Conservation (phyloP, 2,888 invertebrate genomes). For the Brachylomia viminalis region DNA sequence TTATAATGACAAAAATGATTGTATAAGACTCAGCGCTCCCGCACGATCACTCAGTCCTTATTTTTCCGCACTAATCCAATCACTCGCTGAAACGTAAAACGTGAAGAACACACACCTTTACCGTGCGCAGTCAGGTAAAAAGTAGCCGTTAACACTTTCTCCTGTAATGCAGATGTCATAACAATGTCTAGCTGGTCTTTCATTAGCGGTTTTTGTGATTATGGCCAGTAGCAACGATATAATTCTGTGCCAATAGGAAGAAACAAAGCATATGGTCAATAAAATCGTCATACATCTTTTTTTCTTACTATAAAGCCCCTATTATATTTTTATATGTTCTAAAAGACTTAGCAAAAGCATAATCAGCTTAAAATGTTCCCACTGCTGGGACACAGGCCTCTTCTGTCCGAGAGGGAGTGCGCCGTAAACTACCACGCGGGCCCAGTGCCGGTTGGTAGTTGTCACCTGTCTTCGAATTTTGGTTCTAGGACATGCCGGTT, state of each 20-base stretch:
- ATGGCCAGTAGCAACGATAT: too few species aligned
- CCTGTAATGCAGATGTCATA: constrained; percentile 35
- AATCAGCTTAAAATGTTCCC: not conserved
- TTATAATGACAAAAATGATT: not conserved
- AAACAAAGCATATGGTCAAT: not conserved
- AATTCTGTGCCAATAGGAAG: not conserved
- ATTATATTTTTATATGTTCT: not conserved
- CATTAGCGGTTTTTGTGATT: not conserved
- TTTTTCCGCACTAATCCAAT: constrained; percentile 45
- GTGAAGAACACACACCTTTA: constrained; percentile 32
- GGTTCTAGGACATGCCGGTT: not conserved
- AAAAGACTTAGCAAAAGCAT: not conserved
- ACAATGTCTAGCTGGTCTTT: not conserved
- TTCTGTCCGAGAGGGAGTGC: too few species aligned
- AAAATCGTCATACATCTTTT: not conserved
- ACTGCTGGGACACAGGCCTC: not conserved
- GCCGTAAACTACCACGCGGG: too few species aligned
- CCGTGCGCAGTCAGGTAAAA: constrained; percentile 44
- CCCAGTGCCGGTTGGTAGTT: not conserved
- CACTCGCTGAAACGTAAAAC: constrained; percentile 51
- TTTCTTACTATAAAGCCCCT: not conserved
- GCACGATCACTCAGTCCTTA: not conserved
- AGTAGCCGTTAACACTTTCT: constrained; percentile 52
- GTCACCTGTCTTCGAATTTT: not conserved
- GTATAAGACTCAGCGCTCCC: not conserved